Conservation (phyloP, 1,140 invertebrate genomes). For the Neomicropteryx cornuta region DNA sequence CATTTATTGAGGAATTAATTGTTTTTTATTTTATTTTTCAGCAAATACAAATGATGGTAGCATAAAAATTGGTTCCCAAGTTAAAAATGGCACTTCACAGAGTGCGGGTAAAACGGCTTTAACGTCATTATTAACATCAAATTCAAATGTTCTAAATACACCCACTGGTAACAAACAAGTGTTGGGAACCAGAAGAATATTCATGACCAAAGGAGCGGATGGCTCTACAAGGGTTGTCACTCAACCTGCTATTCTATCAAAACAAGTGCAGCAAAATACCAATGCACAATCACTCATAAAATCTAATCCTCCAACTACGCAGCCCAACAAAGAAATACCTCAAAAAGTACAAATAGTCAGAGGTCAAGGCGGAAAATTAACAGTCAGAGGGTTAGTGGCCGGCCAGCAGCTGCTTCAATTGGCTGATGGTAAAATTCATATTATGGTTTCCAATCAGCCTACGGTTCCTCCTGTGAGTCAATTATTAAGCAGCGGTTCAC, state of each 20-base stretch:
- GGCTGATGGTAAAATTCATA: slow-evolving; percentile 86
- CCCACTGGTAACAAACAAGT: slow-evolving; percentile 52
- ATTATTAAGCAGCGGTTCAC: too few species aligned
- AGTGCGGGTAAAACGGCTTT: slow-evolving; percentile 51
- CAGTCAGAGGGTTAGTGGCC: slow-evolving; percentile 80
- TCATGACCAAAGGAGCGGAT: slow-evolving; percentile 72
- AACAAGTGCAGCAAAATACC: slow-evolving; percentile 17
- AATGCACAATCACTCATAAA: slow-evolving; percentile 21
- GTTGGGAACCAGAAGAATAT: slow-evolving; percentile 58
- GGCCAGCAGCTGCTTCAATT: slow-evolving; percentile 91
- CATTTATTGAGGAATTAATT: slow-evolving; percentile 4
- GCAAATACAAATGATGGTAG: slow-evolving; percentile 7
- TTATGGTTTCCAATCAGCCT: slow-evolving; percentile 46
- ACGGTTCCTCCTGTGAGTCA: slow-evolving; percentile 13
- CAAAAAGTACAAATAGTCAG: slow-evolving; percentile 87
- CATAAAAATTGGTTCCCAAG: too few species aligned
- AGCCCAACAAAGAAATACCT: slow-evolving; percentile 31
- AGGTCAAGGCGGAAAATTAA: slow-evolving; percentile 80
- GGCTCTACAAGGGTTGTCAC: slow-evolving; percentile 65
- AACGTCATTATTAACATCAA: slow-evolving; percentile 51
- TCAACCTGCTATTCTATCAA: slow-evolving; percentile 28
- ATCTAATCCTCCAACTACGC: slow-evolving; percentile 19
- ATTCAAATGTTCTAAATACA: slow-evolving; percentile 26
- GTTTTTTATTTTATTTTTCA: slow-evolving; percentile 8
- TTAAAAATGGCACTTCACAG: slow-evolving; percentile 41